These are phyloP conservation scores for Microplitis deprimator DNA, from an alignment of 2,888 invertebrate genomes.

Conservation along the genomic window DNA sequence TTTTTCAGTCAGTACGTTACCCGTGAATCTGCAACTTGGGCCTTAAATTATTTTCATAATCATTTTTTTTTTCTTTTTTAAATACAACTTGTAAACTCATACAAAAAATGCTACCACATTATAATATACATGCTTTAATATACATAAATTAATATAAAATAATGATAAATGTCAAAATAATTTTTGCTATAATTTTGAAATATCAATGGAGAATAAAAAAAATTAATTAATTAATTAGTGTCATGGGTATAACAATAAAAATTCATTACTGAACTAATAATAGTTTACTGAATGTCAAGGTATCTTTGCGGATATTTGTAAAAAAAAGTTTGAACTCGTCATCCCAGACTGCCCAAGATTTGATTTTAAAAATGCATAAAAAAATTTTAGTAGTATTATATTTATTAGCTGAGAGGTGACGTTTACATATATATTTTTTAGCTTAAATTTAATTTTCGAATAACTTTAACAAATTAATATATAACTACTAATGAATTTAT, in stretches of 20 bases:
- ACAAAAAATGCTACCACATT: no score
- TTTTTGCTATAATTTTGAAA: neutral
- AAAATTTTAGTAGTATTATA: no score
- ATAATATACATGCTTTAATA: no score
- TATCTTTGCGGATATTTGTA: neutral
- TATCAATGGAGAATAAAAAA: neutral
- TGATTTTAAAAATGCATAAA: no score
- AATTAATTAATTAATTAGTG: neutral
- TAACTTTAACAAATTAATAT: neutral
- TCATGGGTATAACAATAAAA: neutral
- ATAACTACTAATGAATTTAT: neutral
- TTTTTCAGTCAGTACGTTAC: conserved; percentile 1
- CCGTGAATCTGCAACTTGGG: neutral
- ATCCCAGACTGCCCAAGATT: neutral
- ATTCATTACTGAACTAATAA: neutral
- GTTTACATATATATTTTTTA: no score
- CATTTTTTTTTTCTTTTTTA: neutral
- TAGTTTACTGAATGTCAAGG: neutral
- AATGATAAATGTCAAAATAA: neutral
- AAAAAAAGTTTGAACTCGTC: neutral
- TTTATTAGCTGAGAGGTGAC: no score
- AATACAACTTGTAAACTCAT: no score
- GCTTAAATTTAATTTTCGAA: neutral
- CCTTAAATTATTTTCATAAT: neutral
- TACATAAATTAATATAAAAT: no score